Evolutionary conservation across 1,140 invertebrate species (phyloP), one percentile per base, ranked within the genome.

Genomic region (Bombus terrestris): DNA sequence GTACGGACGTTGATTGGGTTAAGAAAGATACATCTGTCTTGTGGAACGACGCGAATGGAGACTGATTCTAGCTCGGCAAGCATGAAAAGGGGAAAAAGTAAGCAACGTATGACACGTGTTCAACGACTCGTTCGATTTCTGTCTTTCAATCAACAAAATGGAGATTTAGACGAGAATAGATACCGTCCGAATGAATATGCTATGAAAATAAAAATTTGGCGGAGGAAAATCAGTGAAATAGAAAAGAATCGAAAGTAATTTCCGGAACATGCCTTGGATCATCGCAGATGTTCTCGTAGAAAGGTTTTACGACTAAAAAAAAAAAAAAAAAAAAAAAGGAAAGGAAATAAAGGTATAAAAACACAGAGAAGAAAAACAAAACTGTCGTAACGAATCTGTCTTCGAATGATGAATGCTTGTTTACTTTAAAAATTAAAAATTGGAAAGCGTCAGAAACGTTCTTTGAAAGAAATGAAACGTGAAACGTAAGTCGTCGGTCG

Each of bases 11-110:
- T 35, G 71, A 66, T 43, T 18, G n/a, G 22, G 13, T 37, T 53
- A 13, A 32, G 37, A 75, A 41, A 76, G 59, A 83, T 66, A 75
- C 72, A 57, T 75, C 37, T 57, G 72, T 83, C 72, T 68, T 32
- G 41, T 74, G 37, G 69, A 35, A n/a, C 13, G 6, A 39, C 57
- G 53, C 74, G 81, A 83, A 76, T 53, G 72, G 72, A 41, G 59
- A 35, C 69, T 62, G 72, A 76, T 83, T 82, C 39, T 18, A n/a
- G 37, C 5, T n/a, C 18, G 6, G 18, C 10, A 1, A 10, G n/a
- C 43, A 32, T 22, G 10, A 1, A 3, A 37, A 4, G 5, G 10
- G 43, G 8, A 35, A 22, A n/a, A 35, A 41, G 8, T 4, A 37
- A 39, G 43, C 22, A 69, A 64, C 25, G 28, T 72, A 25, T 62